Base-by-base conservation (phyloP, 2,113 vertebrate genomes). In the Scomber scombrus region DNA sequence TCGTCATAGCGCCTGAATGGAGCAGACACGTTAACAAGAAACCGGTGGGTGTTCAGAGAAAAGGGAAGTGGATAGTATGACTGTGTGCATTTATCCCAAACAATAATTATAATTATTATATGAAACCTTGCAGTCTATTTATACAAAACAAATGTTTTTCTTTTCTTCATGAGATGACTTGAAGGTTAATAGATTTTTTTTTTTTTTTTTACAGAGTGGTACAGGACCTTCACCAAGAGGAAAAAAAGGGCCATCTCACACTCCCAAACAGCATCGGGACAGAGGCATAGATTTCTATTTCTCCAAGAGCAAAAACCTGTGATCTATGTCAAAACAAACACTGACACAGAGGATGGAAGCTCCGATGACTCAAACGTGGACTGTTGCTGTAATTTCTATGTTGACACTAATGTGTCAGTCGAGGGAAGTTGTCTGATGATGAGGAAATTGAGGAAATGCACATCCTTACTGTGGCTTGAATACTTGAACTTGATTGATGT, bases 211-310 rank as follows among this genome's bases (percentile, higher is more conserved):
- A 77, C 84, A 95, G 94, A 87, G 71, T 69, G 92, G 75, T 40
- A 19, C 82, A 21, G 85, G 85, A 3, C 51, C 91, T 19, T 86
- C 90, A 29, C 40, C 71, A 2, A 89, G 88, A 90, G 93, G 92
- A 67, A 94, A 56, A 75, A 94, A 87, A 34, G 93, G 93, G 11
- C 88, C 93, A 0, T 93, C 94, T 1, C 80, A 85, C 66, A 60
- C 56, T 0, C 89, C 94, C 12, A 81, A 6, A 0, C 95, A 94
- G 64, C 94, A 93, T 74, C 82, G 80, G 29, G 92, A 94, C 91
- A 88, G 95, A 88, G 96, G 95, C 65, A 91, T 94, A 1, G 96
- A 96, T 70, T 96, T 96, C 84, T 97, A 96, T 79, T 96, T 96
- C 72, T 95, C 96, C 68, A 87, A 8, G 63, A 95, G 94, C 81